Conservation (phyloP, 2,888 invertebrate species). For the Megalurothrips usitatus region DNA sequence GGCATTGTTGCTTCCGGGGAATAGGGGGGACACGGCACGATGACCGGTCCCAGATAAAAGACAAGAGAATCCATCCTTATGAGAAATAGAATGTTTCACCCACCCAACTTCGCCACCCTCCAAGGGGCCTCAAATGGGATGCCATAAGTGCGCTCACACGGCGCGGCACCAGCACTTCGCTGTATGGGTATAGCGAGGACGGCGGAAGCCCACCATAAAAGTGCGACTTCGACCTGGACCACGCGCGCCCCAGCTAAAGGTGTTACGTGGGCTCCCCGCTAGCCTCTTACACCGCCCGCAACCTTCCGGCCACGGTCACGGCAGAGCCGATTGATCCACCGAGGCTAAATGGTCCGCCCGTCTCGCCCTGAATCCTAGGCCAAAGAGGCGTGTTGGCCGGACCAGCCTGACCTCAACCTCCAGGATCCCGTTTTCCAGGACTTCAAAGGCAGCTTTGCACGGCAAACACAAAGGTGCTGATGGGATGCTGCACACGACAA, state of each 20-base stretch:
- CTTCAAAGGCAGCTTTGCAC: background rate
- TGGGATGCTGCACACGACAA: background rate
- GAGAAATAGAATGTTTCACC: background rate
- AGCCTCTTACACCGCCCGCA: background rate
- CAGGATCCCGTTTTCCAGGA: background rate
- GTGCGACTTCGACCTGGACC: background rate
- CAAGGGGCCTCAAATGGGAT: background rate
- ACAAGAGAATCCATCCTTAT: background rate
- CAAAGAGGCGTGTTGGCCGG: background rate
- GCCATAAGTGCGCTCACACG: background rate
- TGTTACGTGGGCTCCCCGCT: background rate
- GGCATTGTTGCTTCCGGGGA: too few species aligned
- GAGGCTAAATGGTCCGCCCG: background rate
- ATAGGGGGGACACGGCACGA: too few species aligned
- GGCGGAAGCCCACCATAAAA: too few species aligned
- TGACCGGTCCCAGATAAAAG: too few species aligned
- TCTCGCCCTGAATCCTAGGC: background rate
- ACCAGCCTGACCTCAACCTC: background rate
- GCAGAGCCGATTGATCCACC: background rate
- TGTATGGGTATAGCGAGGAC: background rate
- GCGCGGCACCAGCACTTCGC: background rate
- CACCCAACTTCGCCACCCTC: background rate
- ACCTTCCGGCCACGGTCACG: background rate
- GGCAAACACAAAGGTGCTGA: background rate
- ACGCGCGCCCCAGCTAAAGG: background rate